A percentile compares a stretch with the other conserved stretches of the same genome.
phyloP scores from a whole-genome alignment of 2,888 invertebrate genomes.

The Drosophila robusta region DNA sequence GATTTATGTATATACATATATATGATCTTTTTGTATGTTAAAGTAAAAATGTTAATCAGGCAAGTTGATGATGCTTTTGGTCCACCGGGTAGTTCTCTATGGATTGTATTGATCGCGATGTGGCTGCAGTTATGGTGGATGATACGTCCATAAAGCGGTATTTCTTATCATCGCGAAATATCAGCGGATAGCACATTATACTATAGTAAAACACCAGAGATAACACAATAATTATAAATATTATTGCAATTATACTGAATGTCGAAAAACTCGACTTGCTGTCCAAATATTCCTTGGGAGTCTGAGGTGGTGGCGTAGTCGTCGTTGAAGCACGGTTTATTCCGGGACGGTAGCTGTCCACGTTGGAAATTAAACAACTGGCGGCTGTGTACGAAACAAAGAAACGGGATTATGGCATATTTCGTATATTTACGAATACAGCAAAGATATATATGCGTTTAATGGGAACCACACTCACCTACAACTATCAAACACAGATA shows the following conservation, averaged over 20 bases:
- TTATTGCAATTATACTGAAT: conserved; percentile 87
- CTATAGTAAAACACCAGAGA: conserved; percentile 87
- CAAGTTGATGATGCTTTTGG: conserved; percentile 76
- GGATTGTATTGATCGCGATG: conserved; percentile 84
- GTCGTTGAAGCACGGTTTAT: conserved; percentile 49
- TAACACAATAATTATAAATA: conserved; percentile 80
- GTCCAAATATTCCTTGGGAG: conserved; percentile 82
- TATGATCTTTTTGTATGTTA: conserved; percentile 12
- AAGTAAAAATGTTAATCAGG: conserved; percentile 35
- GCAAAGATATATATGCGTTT: neutral
- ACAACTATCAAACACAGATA: conserved; percentile 60
- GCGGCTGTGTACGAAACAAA: conserved; percentile 52
- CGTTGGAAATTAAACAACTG: conserved; percentile 55
- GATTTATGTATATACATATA: neutral
- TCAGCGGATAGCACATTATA: conserved; percentile 88
- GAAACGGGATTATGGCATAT: conserved; percentile 4
- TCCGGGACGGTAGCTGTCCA: conserved; percentile 47
- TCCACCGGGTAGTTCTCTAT: conserved; percentile 84
- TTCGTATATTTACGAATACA: neutral
- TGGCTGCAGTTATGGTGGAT: conserved; percentile 84
- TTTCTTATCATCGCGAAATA: conserved; percentile 86
- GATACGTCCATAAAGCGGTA: conserved; percentile 85
- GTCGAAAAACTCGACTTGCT: conserved; percentile 86
- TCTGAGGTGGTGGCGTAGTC: conserved; percentile 68
- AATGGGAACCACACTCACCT: conserved; percentile 48